phyloP scores from a whole-genome alignment of 1,140 invertebrate species.

The Onthophagus taurus region DNA sequence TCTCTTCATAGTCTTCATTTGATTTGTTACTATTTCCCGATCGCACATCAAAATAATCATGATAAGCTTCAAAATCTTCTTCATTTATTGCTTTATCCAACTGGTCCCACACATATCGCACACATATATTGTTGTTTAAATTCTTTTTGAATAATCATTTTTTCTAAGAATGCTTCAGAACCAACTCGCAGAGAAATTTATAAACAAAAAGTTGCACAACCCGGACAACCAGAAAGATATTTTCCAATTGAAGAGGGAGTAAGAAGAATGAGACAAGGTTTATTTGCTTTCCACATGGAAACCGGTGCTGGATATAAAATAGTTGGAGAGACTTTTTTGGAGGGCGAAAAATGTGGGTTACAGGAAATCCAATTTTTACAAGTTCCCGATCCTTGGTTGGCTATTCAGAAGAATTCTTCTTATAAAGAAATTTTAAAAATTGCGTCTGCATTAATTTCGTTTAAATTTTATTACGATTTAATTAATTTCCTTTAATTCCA shows the following conservation, averaged over 20 bases:
- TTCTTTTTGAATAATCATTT: no score
- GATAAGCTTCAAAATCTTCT: no score
- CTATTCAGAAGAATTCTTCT: slow-evolving; percentile 48
- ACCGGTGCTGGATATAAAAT: slow-evolving; percentile 50
- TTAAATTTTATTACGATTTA: neutral
- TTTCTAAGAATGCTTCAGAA: slow-evolving; percentile 46
- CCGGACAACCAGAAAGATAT: slow-evolving; percentile 42
- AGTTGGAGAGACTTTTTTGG: slow-evolving; percentile 50
- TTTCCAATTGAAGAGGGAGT: slow-evolving; percentile 49
- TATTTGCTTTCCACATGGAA: slow-evolving; percentile 58
- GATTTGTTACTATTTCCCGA: no score
- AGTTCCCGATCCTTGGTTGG: slow-evolving; percentile 47
- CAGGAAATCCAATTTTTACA: slow-evolving; percentile 52
- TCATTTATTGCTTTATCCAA: no score
- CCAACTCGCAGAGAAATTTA: slow-evolving; percentile 48
- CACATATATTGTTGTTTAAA: no score
- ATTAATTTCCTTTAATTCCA: slow-evolving; percentile 26
- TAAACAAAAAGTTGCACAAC: slow-evolving; percentile 48
- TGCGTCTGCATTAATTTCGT: slow-evolving; percentile 36
- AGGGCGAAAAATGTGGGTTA: slow-evolving; percentile 57
- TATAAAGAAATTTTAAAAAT: slow-evolving; percentile 53
- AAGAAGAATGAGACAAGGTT: slow-evolving; percentile 40
- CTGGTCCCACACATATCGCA: no score
- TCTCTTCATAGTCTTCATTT: no score
- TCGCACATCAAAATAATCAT: no score